These are phyloP conservation scores for Orchestia grillus DNA, from an alignment of 1,140 invertebrate genomes.

Conservation along the genomic window DNA sequence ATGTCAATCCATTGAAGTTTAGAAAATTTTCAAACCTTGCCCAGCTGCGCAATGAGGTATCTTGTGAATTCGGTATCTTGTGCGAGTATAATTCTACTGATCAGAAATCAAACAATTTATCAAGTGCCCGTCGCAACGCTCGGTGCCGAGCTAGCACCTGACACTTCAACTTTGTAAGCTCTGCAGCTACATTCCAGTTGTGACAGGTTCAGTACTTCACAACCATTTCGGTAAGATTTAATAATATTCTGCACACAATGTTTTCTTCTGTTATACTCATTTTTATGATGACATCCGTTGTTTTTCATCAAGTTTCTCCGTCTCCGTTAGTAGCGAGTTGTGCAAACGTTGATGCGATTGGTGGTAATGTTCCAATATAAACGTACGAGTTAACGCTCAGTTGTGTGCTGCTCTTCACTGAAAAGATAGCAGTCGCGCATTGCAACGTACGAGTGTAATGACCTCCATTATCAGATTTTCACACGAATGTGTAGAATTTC, in stretches of 20 bases:
- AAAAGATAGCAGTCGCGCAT: too few relatives aligned
- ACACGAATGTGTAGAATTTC: too few relatives aligned
- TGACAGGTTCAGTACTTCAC: neutral
- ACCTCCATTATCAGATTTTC: too few relatives aligned
- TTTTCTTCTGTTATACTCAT: too few relatives aligned
- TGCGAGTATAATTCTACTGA: too few relatives aligned
- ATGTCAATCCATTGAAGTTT: neutral
- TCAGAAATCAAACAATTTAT: neutral
- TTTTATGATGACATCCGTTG: neutral
- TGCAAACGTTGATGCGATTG: neutral
- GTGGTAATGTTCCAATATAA: neutral
- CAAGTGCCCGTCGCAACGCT: neutral
- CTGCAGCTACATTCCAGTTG: neutral
- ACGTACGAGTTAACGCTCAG: neutral
- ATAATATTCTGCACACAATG: neutral
- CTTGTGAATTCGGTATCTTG: too few relatives aligned
- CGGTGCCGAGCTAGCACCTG: neutral
- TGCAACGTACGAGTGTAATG: too few relatives aligned
- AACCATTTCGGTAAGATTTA: neutral
- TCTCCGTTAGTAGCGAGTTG: neutral
- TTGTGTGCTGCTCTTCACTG: too few relatives aligned
- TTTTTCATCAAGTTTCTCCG: neutral
- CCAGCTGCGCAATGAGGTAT: too few relatives aligned
- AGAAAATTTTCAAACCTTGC: neutral
- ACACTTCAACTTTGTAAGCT: neutral